A percentile compares a stretch with the other conserved stretches of the same genome.
These are phyloP conservation scores for Sebastes taczanowskii DNA, from an alignment of 2,797 vertebrate genomes.

Conservation along the genomic window DNA sequence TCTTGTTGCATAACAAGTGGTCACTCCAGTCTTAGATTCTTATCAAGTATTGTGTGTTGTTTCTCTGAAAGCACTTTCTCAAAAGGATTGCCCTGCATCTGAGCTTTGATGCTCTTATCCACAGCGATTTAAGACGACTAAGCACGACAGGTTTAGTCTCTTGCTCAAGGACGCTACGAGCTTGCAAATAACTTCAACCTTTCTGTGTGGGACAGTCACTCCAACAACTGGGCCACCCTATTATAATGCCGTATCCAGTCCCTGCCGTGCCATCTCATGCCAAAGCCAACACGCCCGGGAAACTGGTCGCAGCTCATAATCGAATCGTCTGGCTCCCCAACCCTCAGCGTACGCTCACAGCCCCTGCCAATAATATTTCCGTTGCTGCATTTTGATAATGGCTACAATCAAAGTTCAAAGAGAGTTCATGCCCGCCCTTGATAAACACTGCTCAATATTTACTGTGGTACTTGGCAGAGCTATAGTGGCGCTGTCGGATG, in stretches of 20 bases:
- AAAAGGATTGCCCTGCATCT: neutral
- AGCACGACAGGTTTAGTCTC: neutral
- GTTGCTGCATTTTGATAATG: constrained; percentile 66
- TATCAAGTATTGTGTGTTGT: constrained; percentile 22
- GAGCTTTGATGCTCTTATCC: constrained; percentile 10
- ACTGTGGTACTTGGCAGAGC: constrained; percentile 57
- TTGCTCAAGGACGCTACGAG: neutral
- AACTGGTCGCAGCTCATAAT: constrained; percentile 67
- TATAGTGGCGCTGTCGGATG: constrained; percentile 13
- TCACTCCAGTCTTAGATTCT: constrained; percentile 12
- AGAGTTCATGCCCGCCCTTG: constrained; percentile 63
- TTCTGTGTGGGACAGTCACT: neutral
- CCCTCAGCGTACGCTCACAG: constrained; percentile 14
- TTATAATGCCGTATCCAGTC: neutral
- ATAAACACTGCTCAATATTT: constrained; percentile 67
- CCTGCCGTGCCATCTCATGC: constrained; percentile 38
- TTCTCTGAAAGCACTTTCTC: constrained; percentile 4
- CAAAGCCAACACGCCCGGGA: constrained; percentile 57
- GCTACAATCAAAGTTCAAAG: constrained; percentile 71
- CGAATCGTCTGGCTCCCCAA: constrained; percentile 56
- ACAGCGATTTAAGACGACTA: neutral
- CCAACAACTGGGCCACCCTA: neutral
- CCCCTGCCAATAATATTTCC: constrained; percentile 71
- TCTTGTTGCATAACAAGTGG: constrained; percentile 28
- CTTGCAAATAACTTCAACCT: constrained; percentile 5